These are phyloP conservation scores for Berghia stephanieae DNA, from an alignment of 1,140 invertebrate species.

Conservation along the genomic window DNA sequence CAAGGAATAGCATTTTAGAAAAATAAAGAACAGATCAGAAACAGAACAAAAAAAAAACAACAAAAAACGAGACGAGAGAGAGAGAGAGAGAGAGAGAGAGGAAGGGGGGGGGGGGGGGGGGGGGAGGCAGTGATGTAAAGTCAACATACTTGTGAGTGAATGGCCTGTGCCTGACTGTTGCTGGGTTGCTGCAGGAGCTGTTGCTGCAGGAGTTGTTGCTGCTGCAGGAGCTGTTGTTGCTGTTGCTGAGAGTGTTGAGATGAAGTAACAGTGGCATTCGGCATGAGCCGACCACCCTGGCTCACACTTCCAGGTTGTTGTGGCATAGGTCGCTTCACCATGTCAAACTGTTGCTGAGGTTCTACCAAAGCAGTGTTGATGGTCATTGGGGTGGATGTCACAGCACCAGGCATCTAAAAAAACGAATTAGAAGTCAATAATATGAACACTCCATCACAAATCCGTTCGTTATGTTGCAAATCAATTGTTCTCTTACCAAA, in stretches of 20 bases:
- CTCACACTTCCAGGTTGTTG: slow-evolving; percentile 13
- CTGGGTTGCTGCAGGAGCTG: slow-evolving; percentile 28
- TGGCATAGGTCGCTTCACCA: slow-evolving; percentile 41
- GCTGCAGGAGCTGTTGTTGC: slow-evolving; percentile 42
- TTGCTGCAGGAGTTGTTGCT: slow-evolving; percentile 38
- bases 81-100: no score
- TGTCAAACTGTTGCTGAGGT: slow-evolving; percentile 46
- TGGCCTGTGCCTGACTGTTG: slow-evolving; percentile 28
- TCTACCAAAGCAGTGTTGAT: slow-evolving; percentile 40
- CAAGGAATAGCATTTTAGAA: no score
- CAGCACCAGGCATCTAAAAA: slow-evolving; percentile 17
- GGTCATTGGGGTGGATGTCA: slow-evolving; percentile 16
- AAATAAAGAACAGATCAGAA: no score
- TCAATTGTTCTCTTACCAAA: no score
- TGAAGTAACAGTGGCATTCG: slow-evolving; percentile 6
- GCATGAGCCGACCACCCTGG: background rate
- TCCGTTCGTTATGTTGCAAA: no score
- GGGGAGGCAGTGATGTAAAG: no score
- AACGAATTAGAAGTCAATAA: background rate
- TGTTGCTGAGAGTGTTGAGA: slow-evolving; percentile 23
- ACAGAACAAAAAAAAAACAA: no score
- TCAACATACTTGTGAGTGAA: slow-evolving; percentile 31
- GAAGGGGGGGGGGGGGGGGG: no score
- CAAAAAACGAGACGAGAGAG: no score
- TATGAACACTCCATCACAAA: background rate